phyloP scores from a whole-genome alignment of 2,797 vertebrate species.

The Spatula clypeata region DNA sequence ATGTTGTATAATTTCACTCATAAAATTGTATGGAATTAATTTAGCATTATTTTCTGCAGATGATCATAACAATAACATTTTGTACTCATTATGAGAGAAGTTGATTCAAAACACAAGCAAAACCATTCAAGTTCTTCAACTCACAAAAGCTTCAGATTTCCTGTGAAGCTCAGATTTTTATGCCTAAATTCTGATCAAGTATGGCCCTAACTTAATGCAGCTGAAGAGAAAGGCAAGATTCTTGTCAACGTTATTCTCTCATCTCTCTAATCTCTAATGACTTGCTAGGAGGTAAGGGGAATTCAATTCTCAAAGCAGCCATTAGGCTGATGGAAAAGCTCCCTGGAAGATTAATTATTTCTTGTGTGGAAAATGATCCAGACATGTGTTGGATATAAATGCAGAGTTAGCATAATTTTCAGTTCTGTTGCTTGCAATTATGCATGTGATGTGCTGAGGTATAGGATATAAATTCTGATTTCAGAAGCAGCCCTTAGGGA shows the following conservation, averaged over 20 bases:
- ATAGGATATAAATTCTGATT: neutral
- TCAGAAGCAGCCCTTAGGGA: neutral
- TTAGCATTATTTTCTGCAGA: constrained; percentile 68
- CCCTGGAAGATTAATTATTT: constrained; percentile 69
- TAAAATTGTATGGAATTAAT: constrained; percentile 79
- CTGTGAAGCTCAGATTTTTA: constrained; percentile 10
- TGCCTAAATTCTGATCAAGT: neutral
- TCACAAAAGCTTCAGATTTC: neutral
- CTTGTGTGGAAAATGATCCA: constrained; percentile 17
- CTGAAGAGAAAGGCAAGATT: constrained; percentile 5
- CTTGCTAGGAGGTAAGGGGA: constrained; percentile 6
- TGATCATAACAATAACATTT: constrained; percentile 59
- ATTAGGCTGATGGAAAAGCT: constrained; percentile 60
- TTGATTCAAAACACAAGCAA: constrained; percentile 8
- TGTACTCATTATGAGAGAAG: constrained; percentile 3
- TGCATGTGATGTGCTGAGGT: neutral
- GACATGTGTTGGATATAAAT: constrained; percentile 9
- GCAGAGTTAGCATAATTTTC: constrained; percentile 6
- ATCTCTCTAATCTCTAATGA: constrained; percentile 33
- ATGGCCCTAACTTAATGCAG: neutral
- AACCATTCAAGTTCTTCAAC: neutral
- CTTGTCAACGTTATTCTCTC: neutral
- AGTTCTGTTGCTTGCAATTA: constrained; percentile 33
- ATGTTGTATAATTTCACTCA: constrained; percentile 73
- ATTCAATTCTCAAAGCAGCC: constrained; percentile 60